A percentile compares a stretch with the other conserved stretches of the same genome.
Evolutionary conservation across 2,113 vertebrate genomes (phyloP).

Genomic region (Tyrannus savana): DNA sequence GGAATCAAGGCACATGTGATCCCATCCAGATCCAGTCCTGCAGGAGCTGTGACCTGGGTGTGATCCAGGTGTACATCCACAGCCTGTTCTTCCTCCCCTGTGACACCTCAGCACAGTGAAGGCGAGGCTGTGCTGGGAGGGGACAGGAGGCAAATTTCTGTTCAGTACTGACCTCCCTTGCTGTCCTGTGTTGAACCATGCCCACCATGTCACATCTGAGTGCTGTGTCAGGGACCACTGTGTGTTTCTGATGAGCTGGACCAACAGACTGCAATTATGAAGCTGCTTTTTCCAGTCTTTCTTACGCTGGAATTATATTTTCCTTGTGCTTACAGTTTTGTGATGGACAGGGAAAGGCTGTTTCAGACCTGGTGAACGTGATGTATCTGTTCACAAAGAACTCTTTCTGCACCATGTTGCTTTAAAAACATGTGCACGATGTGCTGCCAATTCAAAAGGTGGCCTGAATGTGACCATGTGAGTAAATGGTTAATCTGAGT

Average conservation of each 20-base stretch:
- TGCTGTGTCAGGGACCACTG: not conserved
- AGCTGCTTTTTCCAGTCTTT: not conserved
- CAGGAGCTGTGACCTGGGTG: not conserved
- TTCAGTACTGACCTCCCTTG: not conserved
- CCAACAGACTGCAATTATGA: not conserved
- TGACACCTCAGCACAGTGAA: accelerated
- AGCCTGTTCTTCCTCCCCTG: not conserved
- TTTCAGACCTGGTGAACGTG: not conserved
- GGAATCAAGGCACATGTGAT: not conserved
- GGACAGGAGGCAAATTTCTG: not conserved
- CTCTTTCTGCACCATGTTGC: not conserved
- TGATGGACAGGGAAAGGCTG: not conserved
- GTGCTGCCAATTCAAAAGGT: not conserved
- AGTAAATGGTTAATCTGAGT: not conserved
- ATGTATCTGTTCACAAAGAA: not conserved
- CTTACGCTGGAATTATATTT: not conserved
- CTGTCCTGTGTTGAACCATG: not conserved
- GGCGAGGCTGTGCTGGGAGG: not conserved
- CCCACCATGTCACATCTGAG: not conserved
- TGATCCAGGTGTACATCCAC: not conserved
- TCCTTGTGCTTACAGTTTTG: not conserved
- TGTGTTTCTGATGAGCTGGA: not conserved
- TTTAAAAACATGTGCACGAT: not conserved
- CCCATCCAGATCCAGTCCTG: not conserved
- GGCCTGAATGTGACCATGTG: not conserved